Base-by-base conservation (phyloP, 2,888 invertebrate genomes). In the Andrena bucephala region DNA sequence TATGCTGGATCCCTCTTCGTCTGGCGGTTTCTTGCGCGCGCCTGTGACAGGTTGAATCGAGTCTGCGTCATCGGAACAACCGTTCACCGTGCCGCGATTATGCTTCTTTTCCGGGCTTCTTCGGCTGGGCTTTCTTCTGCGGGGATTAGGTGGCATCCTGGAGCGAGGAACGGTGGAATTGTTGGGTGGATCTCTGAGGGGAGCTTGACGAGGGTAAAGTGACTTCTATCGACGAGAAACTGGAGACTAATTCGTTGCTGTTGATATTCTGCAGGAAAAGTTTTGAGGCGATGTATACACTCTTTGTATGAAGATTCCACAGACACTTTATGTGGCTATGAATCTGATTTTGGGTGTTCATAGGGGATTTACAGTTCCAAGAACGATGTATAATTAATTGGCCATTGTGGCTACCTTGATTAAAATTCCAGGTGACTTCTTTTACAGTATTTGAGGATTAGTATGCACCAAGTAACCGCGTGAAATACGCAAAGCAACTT, bases 41-140 rank as follows among this genome's bases (percentile, higher is more conserved):
- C 68, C 69, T 75, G 77, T 66, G 87, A 83, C 85, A 86, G 79
- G 77, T 86, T 79, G 85, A 87, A 87, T 88, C 84, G 83, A 84
- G 82, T 79, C 48, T 68, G 60, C 76, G 76, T 75, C 80, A 73
- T 82, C 67, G 54, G 29, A 54, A 59, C 36, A 20, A 42, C 29
- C 63, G 29, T 13, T 10, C 50, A 8, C 8, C 62, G 4, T 24
- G 54, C 8, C 20, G 57, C 68, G 71, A 69, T 81, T 81, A 81
- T 73, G 60, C 54, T 84, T 83, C 77, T 85, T 84, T 74, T 48
- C 59, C 10, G 6, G 6, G 1, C 27, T 42, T 42, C 74, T 54
- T 50, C 20, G 29, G 6, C 13, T 20, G 48, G 2, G 52, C 50
- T 54, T 70, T 50, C 66, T 67, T 27, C 54, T 5, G 6, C 16